phyloP scores from a whole-genome alignment of 2,797 vertebrate species.

The Synaphobranchus kaupii region DNA sequence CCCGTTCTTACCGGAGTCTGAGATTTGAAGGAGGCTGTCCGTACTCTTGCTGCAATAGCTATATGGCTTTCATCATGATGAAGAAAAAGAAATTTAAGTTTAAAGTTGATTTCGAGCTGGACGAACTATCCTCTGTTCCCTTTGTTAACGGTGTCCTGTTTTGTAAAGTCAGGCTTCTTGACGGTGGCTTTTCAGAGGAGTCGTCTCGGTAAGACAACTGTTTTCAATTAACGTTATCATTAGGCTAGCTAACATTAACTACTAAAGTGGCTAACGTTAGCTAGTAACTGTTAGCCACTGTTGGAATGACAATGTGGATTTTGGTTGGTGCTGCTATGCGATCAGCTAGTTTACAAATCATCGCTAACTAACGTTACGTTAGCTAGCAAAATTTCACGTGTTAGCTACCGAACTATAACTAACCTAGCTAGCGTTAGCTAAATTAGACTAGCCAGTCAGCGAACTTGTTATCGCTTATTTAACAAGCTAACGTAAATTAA shows the following conservation, averaged over 20 bases:
- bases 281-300: not conserved
- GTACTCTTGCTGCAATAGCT: constrained; percentile 29
- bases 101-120: constrained; percentile 87
- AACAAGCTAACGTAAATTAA: not conserved
- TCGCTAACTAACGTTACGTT: not conserved
- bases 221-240: constrained; percentile 4
- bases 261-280: not conserved
- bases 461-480: not conserved
- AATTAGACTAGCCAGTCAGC: not conserved
- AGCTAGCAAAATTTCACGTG: not conserved
- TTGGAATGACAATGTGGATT: not conserved
- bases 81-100: constrained; percentile 96
- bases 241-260: constrained; percentile 38
- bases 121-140: constrained; percentile 89
- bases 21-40: not conserved
- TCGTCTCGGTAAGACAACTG: constrained; percentile 82
- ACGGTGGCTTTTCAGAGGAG: constrained; percentile 86
- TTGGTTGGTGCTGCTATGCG: not conserved
- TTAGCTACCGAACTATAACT: not conserved
- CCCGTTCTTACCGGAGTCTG: constrained; percentile 1
- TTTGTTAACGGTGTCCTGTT: constrained; percentile 92
- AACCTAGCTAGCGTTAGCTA: not conserved
- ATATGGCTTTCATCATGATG: constrained; percentile 84
- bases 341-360: not conserved
- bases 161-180: constrained; percentile 89